Evolutionary conservation across 2,888 invertebrate species (phyloP), one percentile per base, ranked within the genome.

Genomic region (Parnassius mnemosyne): DNA sequence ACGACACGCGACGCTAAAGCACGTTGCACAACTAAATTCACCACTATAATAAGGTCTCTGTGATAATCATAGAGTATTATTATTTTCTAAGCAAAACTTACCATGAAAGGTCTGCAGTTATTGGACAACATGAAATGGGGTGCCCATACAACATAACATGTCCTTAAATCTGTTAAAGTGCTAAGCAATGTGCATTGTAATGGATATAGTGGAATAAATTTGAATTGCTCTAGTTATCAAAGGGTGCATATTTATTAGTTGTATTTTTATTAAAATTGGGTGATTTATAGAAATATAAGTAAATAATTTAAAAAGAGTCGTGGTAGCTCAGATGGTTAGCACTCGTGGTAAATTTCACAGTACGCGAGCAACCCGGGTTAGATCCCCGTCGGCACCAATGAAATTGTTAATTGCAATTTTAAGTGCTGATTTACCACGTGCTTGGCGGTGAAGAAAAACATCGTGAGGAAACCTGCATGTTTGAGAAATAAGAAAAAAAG

Each of bases 171-270:
- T 78, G 75, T 72, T 78, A 76, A 73, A 69, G 72, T 79, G 85
- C 84, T 83, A 71, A 83, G 86, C 75, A 83, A 89, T 87, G 85
- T 77, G 76, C 80, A 84, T 86, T 85, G 83, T 84, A 82, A 83
- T 84, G 78, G 78, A 83, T 84, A 81, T 79, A 75, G 80, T 85
- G 83, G 76, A 56, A 71, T 71, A 73, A 71, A 68, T 72, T 69
- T 71, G 67, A 72, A 77, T 75, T 69, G 69, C 71, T 75, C 74
- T 75, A 75, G 64, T 66, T 63, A 66, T 74, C 69, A 75, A 77
- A 73, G 76, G 77, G 75, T 76, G 78, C 73, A 74, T 76, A 78
- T 75, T 77, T 81, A 79, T 79, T 78, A 76, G 34, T 34, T 34
- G 34, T 34, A 34, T 34, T 34, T 34, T 34, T 34, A 34, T 34